Evolutionary conservation across 2,888 invertebrate species (phyloP).

Genomic region (Biston betularia): DNA sequence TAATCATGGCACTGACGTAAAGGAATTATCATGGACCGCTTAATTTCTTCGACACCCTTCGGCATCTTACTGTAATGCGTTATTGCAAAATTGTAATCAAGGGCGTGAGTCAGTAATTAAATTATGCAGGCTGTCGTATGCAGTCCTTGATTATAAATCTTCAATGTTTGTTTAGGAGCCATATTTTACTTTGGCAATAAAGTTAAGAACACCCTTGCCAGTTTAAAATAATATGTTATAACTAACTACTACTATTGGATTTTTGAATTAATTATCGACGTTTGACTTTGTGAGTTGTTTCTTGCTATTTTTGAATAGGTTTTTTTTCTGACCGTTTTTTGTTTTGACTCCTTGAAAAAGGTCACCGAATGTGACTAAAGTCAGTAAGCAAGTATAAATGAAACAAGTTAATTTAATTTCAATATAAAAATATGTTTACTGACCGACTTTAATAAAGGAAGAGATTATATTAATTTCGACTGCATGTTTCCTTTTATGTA

Average conservation of each 20-base stretch:
- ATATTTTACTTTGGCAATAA: slow-evolving; percentile 44
- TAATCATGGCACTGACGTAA: slow-evolving; percentile 81
- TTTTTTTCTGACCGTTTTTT: no score
- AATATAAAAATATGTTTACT: no score
- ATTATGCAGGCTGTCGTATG: slow-evolving; percentile 85
- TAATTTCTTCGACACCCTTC: slow-evolving; percentile 80
- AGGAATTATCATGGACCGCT: slow-evolving; percentile 83
- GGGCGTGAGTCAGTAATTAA: slow-evolving; percentile 82
- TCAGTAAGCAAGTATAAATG: no score
- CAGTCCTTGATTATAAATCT: slow-evolving; percentile 81
- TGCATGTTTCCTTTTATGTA: no score
- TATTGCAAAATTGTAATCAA: slow-evolving; percentile 85
- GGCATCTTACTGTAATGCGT: slow-evolving; percentile 78
- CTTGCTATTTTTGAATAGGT: no score
- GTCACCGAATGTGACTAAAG: no score
- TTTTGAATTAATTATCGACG: slow-evolving; percentile 37
- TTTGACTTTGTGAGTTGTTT: slow-evolving; percentile 13
- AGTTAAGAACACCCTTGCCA: slow-evolving; percentile 28
- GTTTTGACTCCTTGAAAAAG: no score
- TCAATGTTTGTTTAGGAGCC: slow-evolving; percentile 68
- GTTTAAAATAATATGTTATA: slow-evolving; percentile 28
- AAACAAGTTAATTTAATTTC: no score
- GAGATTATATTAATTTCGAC: no score
- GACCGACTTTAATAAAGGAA: no score
- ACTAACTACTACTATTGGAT: slow-evolving; percentile 38